These are phyloP conservation scores for Caenorhabditis sp. DNA, from an alignment of 2,888 invertebrate species.

Conservation along the genomic window DNA sequence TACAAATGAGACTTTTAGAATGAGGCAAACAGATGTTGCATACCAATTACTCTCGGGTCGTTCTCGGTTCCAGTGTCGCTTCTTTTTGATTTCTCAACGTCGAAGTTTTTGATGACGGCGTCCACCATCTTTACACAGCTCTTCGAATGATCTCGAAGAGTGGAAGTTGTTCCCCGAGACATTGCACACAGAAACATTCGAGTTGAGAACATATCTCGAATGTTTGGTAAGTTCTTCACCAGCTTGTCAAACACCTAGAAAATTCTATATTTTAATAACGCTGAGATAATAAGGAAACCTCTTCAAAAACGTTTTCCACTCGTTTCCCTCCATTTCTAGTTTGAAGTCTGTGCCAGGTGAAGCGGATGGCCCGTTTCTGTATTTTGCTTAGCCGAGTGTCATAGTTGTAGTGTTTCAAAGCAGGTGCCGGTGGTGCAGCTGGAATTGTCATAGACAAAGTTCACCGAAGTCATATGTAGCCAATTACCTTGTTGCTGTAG, in stretches of 20 bases:
- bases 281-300: constrained; percentile 69
- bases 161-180: constrained; percentile 77
- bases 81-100: constrained; percentile 78
- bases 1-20: constrained; percentile 39
- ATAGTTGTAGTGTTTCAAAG: constrained; percentile 80
- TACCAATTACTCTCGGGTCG: constrained; percentile 78
- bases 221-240: constrained; percentile 75
- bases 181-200: constrained; percentile 82
- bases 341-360: constrained; percentile 82
- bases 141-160: constrained; percentile 80
- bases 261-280: background rate
- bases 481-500: constrained; percentile 66
- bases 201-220: constrained; percentile 82
- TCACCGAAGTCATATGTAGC: background rate
- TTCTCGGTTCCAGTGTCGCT: constrained; percentile 79
- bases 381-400: constrained; percentile 81
- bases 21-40: constrained; percentile 17
- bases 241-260: constrained; percentile 78
- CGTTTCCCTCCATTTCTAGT: constrained; percentile 83
- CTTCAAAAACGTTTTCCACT: constrained; percentile 82
- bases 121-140: constrained; percentile 81
- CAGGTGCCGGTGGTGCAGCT: constrained; percentile 51
- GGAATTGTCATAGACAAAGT: constrained; percentile 11
- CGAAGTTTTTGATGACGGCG: constrained; percentile 80
- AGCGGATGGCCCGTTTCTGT: constrained; percentile 80